Evolutionary conservation across 2,113 vertebrate species (phyloP).

Genomic region (Chunga burmeisteri): DNA sequence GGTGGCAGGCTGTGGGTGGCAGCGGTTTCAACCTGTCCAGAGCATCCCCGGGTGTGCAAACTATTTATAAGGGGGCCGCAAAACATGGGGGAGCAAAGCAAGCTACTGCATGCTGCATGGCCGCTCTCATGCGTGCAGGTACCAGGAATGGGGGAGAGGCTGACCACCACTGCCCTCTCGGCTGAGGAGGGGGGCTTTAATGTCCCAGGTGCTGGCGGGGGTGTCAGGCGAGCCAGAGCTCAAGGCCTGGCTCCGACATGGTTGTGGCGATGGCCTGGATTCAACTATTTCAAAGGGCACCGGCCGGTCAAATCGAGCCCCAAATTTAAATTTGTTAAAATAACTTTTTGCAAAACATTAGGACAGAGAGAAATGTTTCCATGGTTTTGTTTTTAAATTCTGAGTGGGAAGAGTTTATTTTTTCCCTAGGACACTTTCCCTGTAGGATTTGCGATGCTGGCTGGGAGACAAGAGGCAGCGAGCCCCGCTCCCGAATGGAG

Average conservation of each 20-base stretch:
- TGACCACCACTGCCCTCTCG: neutral
- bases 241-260: neutral
- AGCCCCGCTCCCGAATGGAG: neutral
- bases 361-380: conserved; percentile 39
- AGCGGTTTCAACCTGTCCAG: neutral
- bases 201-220: neutral
- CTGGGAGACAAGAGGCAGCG: neutral
- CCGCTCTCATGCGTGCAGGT: neutral
- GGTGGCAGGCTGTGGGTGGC: neutral
- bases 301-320: neutral
- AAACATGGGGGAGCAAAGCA: neutral
- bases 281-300: conserved; percentile 59
- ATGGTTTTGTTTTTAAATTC: conserved; percentile 64
- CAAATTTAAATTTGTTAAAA: conserved; percentile 66
- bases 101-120: neutral
- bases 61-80: neutral
- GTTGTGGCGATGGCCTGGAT: neutral
- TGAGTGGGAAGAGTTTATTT: conserved; percentile 56
- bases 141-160: neutral
- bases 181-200: neutral
- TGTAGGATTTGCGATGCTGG: neutral
- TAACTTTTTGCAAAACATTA: conserved; percentile 59
- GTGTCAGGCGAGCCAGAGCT: neutral
- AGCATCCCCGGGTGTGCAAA: neutral
- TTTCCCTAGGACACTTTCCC: conserved; percentile 57